Evolutionary conservation across 1,140 invertebrate genomes (phyloP), one percentile per base, ranked within the genome.

Genomic region (Drosophila kikkawai): DNA sequence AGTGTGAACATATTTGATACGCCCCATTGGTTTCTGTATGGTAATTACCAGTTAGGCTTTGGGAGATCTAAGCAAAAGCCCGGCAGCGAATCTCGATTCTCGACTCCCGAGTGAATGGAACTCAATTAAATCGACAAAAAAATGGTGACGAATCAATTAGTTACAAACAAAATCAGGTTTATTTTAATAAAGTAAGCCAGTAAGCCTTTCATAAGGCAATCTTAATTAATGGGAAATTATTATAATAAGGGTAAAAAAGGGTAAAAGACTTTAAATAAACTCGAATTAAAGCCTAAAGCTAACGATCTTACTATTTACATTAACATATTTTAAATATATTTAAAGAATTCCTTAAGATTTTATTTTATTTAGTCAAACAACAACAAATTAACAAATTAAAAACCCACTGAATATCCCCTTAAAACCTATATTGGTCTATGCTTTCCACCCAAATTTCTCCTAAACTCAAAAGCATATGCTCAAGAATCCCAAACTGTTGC

Each of bases 1-100:
- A 88, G 83, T 86, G 83, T 70, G 83, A 86, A 86, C 80, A 77
- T 59, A 56, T 77, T 69, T 65, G 65, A 82, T 86, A 69, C 79
- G 75, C 80, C 82, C 75, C 78, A 82, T 69, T 78, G 78, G 69
- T 71, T 68, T 9, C 37, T 57, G 45, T 37, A 29, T 66, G 69
- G 42, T 60, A 75, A 58, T 65, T 75, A 74, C 51, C 44, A 39
- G 22, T 36, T 71, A 13, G 39, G 48, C 58, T 55, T 58, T 47
- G 56, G 45, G 36, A 79, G 26, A 51, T 73, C 70, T 34, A 41
- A 71, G 19, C 58, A 29, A n/a, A 15, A 48, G n/a, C 69, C 51
- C 66, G 51, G 11, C 29, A 39, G 44, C 69, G 44, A 13, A 34
- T 59, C 44, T 60, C 45, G 13, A 39, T 56, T 26, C 53, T 39